Evolutionary conservation across 2,113 vertebrate genomes (phyloP).

Genomic region (Mirounga angustirostris): DNA sequence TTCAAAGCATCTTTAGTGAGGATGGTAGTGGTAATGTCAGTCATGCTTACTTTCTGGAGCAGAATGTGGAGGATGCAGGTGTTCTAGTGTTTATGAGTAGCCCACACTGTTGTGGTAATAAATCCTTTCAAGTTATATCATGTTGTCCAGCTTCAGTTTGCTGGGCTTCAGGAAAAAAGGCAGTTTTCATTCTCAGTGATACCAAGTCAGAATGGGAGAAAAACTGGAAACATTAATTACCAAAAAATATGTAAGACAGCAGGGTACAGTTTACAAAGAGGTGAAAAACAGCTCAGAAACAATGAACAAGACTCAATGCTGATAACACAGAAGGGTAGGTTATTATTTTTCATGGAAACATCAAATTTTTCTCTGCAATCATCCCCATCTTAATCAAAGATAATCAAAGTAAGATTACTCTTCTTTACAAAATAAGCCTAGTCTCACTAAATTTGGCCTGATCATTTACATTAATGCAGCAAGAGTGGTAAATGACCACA

Average conservation of each 20-base stretch:
- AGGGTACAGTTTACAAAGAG: background rate
- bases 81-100: background rate
- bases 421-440: background rate
- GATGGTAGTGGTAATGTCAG: background rate
- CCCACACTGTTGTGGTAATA: background rate
- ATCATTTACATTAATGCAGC: background rate
- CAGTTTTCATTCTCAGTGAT: background rate
- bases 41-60: background rate
- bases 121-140: background rate
- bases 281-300: conserved; percentile 1
- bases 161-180: background rate
- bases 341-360: conserved; percentile 27
- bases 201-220: background rate
- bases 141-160: background rate
- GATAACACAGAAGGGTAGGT: background rate
- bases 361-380: background rate
- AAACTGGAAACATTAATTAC: background rate
- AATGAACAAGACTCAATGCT: background rate
- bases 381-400: background rate
- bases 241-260: background rate
- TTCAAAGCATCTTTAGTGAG: background rate
- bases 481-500: background rate
- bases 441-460: background rate
- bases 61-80: background rate
- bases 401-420: background rate